phyloP scores from a whole-genome alignment of 2,797 vertebrate species.

The Channallabes apus region DNA sequence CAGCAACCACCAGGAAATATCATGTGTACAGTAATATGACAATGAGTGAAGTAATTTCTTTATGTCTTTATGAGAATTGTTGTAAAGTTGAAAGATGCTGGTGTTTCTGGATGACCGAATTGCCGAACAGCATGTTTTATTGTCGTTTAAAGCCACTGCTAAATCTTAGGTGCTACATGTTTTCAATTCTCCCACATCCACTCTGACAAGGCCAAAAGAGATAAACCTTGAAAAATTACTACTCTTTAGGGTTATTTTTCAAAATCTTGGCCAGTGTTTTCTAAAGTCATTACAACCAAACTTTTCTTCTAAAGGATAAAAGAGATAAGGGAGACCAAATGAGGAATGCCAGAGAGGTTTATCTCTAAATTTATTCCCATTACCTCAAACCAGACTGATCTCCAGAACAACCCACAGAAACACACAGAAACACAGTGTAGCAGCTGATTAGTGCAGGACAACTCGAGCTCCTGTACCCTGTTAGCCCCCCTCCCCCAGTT shows the following conservation, averaged over 20 bases:
- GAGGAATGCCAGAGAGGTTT: not conserved
- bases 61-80: not conserved
- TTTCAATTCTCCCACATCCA: conserved; percentile 24
- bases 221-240: conserved; percentile 21
- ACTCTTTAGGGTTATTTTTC: conserved; percentile 9
- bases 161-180: conserved; percentile 25
- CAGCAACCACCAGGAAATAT: not conserved
- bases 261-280: conserved; percentile 5
- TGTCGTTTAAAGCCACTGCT: not conserved
- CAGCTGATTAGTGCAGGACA: not conserved
- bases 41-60: not conserved
- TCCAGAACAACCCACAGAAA: conserved; percentile 19
- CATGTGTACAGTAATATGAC: not conserved
- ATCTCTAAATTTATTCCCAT: not conserved
- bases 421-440: conserved; percentile 1
- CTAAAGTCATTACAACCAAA: conserved; percentile 30
- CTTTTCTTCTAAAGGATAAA: conserved; percentile 17
- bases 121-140: not conserved
- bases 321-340: not conserved
- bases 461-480: not conserved
- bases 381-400: conserved; percentile 2
- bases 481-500: not conserved
- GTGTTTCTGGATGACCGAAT: not conserved
- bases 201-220: conserved; percentile 17
- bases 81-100: not conserved